phyloP scores from a whole-genome alignment of 1,140 invertebrate species.

The Eumeta japonica region DNA sequence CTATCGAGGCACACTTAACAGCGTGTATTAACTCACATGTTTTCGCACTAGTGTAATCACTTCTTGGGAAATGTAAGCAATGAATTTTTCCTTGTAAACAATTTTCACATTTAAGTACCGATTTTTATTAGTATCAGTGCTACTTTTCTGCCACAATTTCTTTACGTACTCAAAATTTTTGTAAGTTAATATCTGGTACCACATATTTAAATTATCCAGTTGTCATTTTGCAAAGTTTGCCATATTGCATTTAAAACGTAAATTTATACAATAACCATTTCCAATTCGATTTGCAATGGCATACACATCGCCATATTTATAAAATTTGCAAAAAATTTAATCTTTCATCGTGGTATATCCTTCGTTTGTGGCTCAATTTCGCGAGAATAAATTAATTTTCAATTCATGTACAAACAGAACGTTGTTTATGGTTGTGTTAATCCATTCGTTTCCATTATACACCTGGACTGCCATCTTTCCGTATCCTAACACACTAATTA shows the following conservation, averaged over 20 bases:
- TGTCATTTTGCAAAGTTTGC: slow-evolving; percentile 8
- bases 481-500: slow-evolving; percentile 5
- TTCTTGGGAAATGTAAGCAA: slow-evolving; percentile 20
- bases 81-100: slow-evolving; percentile 40
- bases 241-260: slow-evolving; percentile 10
- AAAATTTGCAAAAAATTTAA: slow-evolving; percentile 19
- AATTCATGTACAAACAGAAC: too few species aligned
- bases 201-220: slow-evolving; percentile 19
- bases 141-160: slow-evolving; percentile 19
- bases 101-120: slow-evolving; percentile 23
- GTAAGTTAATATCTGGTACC: slow-evolving; percentile 39
- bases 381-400: slow-evolving; percentile 34
- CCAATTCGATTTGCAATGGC: slow-evolving; percentile 18
- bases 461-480: slow-evolving; percentile 7
- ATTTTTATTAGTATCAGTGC: slow-evolving; percentile 18
- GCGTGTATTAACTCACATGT: slow-evolving; percentile 39
- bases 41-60: slow-evolving; percentile 14
- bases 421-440: slow-evolving; percentile 24
- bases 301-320: slow-evolving; percentile 16
- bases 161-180: slow-evolving; percentile 39
- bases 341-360: slow-evolving; percentile 26
- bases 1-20: slow-evolving; percentile 36
- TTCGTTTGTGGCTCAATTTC: slow-evolving; percentile 18
- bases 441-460: too few species aligned
- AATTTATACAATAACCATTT: slow-evolving; percentile 17